These are phyloP conservation scores for Datnioides undecimradiatus DNA, from an alignment of 2,113 vertebrate species.

Conservation along the genomic window DNA sequence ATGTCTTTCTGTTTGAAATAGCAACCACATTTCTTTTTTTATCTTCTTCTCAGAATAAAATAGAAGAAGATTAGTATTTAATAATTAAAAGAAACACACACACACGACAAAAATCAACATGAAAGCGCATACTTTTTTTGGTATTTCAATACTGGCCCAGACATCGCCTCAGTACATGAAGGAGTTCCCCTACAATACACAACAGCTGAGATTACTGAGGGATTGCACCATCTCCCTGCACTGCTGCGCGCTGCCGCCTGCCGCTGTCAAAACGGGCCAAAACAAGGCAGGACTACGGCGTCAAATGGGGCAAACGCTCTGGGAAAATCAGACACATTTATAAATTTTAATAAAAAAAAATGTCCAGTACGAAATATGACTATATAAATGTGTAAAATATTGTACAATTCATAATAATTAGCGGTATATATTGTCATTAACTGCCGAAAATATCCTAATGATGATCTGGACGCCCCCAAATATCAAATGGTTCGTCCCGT, in stretches of 20 bases:
- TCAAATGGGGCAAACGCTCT: not conserved
- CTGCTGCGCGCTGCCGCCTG: slow-evolving; percentile 2
- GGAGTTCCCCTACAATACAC: not conserved
- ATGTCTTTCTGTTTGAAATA: too few relatives aligned
- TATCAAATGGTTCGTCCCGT: slow-evolving; percentile 71
- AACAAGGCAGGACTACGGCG: slow-evolving; percentile 31
- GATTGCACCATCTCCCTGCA: slow-evolving; percentile 57
- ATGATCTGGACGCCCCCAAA: not conserved
- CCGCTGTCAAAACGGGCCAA: slow-evolving; percentile 53
- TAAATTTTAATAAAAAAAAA: not conserved
- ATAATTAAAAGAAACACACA: too few relatives aligned
- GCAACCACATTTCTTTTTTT: not conserved
- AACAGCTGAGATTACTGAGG: slow-evolving; percentile 20
- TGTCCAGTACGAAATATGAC: accelerated
- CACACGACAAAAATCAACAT: not conserved
- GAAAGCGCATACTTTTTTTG: too few relatives aligned
- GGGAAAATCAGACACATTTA: accelerated
- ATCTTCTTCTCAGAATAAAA: not conserved
- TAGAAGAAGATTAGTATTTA: too few relatives aligned
- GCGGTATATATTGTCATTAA: not conserved
- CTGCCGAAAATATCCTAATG: accelerated
- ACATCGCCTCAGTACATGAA: not conserved
- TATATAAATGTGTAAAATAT: accelerated
- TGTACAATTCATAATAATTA: not conserved
- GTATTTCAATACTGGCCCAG: not conserved